Evolutionary conservation across 2,888 invertebrate species (phyloP), one percentile per base, ranked within the genome.

Genomic region (Arenicola marina): DNA sequence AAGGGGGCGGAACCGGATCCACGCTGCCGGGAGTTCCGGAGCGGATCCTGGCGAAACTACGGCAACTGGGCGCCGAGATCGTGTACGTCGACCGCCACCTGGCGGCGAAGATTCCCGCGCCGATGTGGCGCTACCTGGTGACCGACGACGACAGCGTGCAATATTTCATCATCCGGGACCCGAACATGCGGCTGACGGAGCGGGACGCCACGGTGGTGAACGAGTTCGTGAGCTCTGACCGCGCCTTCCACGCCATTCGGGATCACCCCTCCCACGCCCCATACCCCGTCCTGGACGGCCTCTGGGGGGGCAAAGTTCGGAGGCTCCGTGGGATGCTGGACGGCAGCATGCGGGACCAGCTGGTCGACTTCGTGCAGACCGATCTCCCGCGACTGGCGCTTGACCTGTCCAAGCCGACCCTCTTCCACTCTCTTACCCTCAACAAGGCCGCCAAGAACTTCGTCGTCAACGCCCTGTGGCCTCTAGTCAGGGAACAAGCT

Each of bases 251-350:
- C 51, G 57, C 56, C 34, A 38, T 60, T 2, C 60, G 60, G 18
- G 60, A 60, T 29, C 60, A 60, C n/a, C 60, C 60, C 2, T 58
- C 56, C 24, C 60, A 60, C 44, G 31, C 43, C 1, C n/a, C 4
- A 2, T 57, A 2, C 21, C 7, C 59, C 21, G 7, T 59, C 7
- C 29, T 29, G 7, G 59, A 51, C 2, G 59, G 59, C 7, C 51
- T 59, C 11, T 59, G 59, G 59, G 59, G 59, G 4, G 59, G 31
- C 4, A n/a, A n/a, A n/a, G n/a, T n/a, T n/a, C n/a, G n/a, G n/a
- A n/a, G n/a, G n/a, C n/a, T n/a, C n/a, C n/a, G n/a, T n/a, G n/a
- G n/a, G n/a, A n/a, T n/a, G n/a, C n/a, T n/a, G n/a, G n/a, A n/a
- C n/a, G n/a, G n/a, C n/a, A n/a, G n/a, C n/a, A n/a, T n/a, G n/a